A percentile compares a stretch with the other conserved stretches of the same genome.
phyloP scores from a whole-genome alignment of 1,140 invertebrate genomes.

The Stegodyphus mimosarum region DNA sequence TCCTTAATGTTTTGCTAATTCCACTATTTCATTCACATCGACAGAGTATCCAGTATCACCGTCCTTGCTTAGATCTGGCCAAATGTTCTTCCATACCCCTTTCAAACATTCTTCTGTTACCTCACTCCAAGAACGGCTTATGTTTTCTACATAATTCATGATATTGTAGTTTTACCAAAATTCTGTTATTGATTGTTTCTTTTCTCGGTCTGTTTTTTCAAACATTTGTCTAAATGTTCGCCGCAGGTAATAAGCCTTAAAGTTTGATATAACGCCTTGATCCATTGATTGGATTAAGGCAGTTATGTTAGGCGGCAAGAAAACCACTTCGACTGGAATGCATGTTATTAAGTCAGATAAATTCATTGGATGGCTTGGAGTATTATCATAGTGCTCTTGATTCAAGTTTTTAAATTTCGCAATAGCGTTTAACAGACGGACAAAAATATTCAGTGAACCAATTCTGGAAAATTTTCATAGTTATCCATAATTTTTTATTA shows the following conservation, averaged over 20 bases:
- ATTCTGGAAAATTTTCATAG: too few relatives aligned
- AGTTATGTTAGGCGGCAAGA: neutral
- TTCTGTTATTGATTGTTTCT: neutral
- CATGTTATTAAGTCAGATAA: too few relatives aligned
- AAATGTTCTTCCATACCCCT: slow-evolving; percentile 8
- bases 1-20: too few relatives aligned
- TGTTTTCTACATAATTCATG: neutral
- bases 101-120: neutral
- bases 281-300: neutral
- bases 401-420: too few relatives aligned
- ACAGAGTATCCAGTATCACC: slow-evolving; percentile 1
- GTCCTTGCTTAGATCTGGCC: slow-evolving; percentile 8
- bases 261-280: neutral
- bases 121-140: neutral
- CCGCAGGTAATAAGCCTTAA: neutral
- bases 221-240: neutral
- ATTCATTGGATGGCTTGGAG: too few relatives aligned
- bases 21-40: slow-evolving; percentile 37
- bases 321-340: too few relatives aligned
- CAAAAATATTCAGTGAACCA: too few relatives aligned
- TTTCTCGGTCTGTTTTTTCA: neutral
- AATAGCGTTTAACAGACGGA: too few relatives aligned
- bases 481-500: too few relatives aligned
- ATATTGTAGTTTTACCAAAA: neutral
- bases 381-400: too few relatives aligned